A percentile compares a stretch with the other conserved stretches of the same genome.
Evolutionary conservation across 2,888 invertebrate genomes (phyloP).

Genomic region (Polyommatus icarus): DNA sequence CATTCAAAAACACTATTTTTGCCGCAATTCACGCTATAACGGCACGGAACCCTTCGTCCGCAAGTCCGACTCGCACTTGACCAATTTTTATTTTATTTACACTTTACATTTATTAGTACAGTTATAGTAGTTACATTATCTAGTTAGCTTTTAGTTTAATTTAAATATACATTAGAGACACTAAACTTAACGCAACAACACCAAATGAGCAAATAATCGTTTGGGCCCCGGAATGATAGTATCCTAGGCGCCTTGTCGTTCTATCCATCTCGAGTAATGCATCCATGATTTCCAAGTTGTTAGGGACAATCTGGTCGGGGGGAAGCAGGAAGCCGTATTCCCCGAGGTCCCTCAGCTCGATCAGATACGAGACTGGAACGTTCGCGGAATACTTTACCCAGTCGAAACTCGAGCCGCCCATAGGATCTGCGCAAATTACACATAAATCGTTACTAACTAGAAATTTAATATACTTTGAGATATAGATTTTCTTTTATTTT

Average conservation of each 20-base stretch:
- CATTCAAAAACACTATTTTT: too few species aligned
- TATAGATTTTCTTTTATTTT: too few species aligned
- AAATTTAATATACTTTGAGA: neutral
- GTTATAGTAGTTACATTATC: too few species aligned
- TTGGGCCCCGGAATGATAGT: conserved; percentile 48
- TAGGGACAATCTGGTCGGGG: conserved; percentile 73
- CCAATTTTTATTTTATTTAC: too few species aligned
- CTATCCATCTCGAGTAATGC: conserved; percentile 71
- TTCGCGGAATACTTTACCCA: conserved; percentile 78
- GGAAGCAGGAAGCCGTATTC: conserved; percentile 81
- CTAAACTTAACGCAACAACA: conserved; percentile 44
- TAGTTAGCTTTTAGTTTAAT: neutral
- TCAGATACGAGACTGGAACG: conserved; percentile 77
- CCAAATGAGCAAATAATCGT: conserved; percentile 44
- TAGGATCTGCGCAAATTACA: conserved; percentile 56
- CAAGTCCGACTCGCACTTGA: too few species aligned
- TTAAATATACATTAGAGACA: conserved; percentile 35
- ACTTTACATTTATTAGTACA: too few species aligned
- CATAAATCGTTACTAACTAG: neutral
- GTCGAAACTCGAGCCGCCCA: conserved; percentile 79
- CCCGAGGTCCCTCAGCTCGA: conserved; percentile 82
- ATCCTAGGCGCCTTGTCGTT: conserved; percentile 55
- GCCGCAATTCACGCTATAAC: too few species aligned
- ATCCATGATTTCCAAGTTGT: conserved; percentile 82
- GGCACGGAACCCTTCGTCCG: too few species aligned